Conservation (phyloP, 2,888 invertebrate species). For the Agrotis puta region DNA sequence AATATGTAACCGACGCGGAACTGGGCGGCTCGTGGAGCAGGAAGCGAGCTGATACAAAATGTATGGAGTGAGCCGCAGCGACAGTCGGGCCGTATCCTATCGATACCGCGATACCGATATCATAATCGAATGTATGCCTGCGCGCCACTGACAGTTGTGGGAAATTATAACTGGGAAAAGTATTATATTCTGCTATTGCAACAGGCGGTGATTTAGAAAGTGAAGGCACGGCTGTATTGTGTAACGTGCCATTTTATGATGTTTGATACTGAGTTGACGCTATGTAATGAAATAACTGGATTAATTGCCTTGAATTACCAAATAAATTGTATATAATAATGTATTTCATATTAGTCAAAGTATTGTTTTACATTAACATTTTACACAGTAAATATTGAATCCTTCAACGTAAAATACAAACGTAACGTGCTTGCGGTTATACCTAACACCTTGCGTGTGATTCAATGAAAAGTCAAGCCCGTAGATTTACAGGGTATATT, state of each 20-base stretch:
- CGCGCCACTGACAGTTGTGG: slow-evolving; percentile 49
- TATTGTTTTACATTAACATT: no score
- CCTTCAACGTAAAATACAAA: neutral
- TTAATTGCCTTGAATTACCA: neutral
- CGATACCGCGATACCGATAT: slow-evolving; percentile 39
- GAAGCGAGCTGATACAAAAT: slow-evolving; percentile 47
- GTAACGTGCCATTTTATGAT: slow-evolving; percentile 37
- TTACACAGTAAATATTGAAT: neutral
- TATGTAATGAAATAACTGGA: slow-evolving; percentile 11
- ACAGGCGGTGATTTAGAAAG: slow-evolving; percentile 22
- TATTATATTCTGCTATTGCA: slow-evolving; percentile 18
- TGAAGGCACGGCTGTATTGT: slow-evolving; percentile 1
- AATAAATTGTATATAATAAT: neutral
- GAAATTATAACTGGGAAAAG: slow-evolving; percentile 29
- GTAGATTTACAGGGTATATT: no score
- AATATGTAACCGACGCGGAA: slow-evolving; percentile 40
- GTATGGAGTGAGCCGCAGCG: slow-evolving; percentile 38
- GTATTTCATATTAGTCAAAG: no score
- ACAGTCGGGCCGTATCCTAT: slow-evolving; percentile 22
- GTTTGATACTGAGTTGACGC: slow-evolving; percentile 20
- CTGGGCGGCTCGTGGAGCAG: slow-evolving; percentile 44
- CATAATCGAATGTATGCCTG: slow-evolving; percentile 53
- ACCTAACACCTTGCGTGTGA: no score
- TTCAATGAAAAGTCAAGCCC: no score
- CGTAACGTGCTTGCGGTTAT: no score